phyloP scores from a whole-genome alignment of 2,888 invertebrate genomes.

The Mamestra brassicae region DNA sequence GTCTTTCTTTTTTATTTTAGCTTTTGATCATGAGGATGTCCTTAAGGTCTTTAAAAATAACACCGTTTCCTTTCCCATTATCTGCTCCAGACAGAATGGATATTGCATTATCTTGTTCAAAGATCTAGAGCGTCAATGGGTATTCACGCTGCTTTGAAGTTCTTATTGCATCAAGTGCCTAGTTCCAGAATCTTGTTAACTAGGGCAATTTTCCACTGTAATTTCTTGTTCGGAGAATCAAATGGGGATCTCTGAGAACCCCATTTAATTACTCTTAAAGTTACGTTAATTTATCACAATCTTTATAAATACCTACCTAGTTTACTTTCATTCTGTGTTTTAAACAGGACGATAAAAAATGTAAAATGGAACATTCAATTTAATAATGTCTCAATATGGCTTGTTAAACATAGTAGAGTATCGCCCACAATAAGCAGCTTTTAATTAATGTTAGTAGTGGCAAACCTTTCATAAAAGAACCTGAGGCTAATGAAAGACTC shows the following conservation, averaged over 20 bases:
- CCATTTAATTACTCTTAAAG: not conserved
- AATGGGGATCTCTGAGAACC: not conserved
- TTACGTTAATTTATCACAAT: not conserved
- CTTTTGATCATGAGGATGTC: not conserved
- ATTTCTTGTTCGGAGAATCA: not conserved
- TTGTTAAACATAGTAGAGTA: too few relatives aligned
- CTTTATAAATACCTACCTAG: not conserved
- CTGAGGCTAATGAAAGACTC: not conserved
- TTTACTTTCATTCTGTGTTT: not conserved
- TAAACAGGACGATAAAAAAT: too few relatives aligned
- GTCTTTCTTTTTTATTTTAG: not conserved
- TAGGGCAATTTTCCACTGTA: not conserved
- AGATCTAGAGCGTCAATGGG: not conserved
- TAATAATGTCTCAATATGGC: too few relatives aligned
- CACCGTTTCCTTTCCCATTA: not conserved
- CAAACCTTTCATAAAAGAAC: not conserved
- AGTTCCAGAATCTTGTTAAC: not conserved
- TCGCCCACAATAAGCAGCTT: not conserved
- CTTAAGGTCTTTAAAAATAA: not conserved
- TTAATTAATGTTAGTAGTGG: not conserved
- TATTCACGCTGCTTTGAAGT: not conserved
- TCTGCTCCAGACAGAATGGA: not conserved
- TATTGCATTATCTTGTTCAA: not conserved
- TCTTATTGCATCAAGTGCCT: not conserved
- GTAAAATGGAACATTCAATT: too few relatives aligned